Evolutionary conservation across 2,797 vertebrate species (phyloP), one percentile per base, ranked within the genome.

Genomic region (Melanotaenia nigrans): DNA sequence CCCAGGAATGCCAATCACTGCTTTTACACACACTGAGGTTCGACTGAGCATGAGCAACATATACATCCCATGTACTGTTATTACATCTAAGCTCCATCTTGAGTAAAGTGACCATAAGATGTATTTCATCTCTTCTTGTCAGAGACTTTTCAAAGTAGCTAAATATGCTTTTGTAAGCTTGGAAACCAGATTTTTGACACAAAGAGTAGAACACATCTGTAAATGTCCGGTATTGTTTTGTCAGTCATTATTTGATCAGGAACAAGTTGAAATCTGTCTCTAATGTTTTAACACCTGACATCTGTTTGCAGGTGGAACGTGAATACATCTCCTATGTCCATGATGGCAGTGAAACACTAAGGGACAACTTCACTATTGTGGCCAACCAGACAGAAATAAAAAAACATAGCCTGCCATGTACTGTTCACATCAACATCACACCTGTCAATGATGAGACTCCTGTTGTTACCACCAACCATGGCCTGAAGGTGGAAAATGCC

Each of bases 21-120:
- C 89, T 38, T 97, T 98, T 92, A 97, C 93, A 40, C 95, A 91
- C 78, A 95, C 95, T 65, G 95, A 98, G 96, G 97, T 97, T 61
- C 40, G 76, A 77, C 36, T 53, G 5, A 45, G 8, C 11, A 22
- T 35, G 60, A 3, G 20, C 47, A 61, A 60, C 5, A 5, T 36
- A 36, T 28, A 47, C 22, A 60, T 32, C 40, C 6, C 3, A 55
- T 9, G 2, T 33, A 24, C 11, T 65, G 18, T 54, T 7, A 25
- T 3, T 25, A 47, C 5, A 57, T 35, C 18, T 22, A 67, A 33
- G 10, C 1, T 65, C 2, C 25, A 3, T 53, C 11, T 42, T 49
- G 9, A 5, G 11, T 54, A 22, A 22, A 51, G 3, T 47, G 16
- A 22, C 22, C 7, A 51, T 4, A 42, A 69, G 7, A 28, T 54